A percentile compares a stretch with the other conserved stretches of the same genome.
Evolutionary conservation across 2,888 invertebrate species (phyloP).

Genomic region (Drosophila longiperda): DNA sequence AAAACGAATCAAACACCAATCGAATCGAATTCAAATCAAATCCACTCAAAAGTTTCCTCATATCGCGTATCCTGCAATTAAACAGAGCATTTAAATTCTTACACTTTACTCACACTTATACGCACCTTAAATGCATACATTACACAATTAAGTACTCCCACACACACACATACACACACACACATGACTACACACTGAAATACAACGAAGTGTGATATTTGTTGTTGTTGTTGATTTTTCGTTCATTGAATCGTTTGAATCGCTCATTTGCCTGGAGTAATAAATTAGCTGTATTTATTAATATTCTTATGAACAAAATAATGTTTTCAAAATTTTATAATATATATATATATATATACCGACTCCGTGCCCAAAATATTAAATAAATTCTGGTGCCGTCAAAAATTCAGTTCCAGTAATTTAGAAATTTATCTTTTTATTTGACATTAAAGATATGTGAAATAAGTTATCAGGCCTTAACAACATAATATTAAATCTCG

Average conservation of each 20-base stretch:
- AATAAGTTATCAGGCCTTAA: background rate
- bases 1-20: constrained; percentile 37
- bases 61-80: constrained; percentile 51
- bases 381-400: background rate
- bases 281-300: constrained; percentile 24
- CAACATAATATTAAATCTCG: background rate
- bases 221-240: constrained; percentile 64
- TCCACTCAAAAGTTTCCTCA: constrained; percentile 44
- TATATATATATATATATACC: too few relatives aligned
- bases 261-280: constrained; percentile 57
- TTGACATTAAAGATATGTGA: too few relatives aligned
- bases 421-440: background rate
- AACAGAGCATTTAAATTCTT: constrained; percentile 35
- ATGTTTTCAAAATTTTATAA: background rate
- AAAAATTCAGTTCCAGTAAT: background rate
- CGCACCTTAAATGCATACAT: constrained; percentile 20
- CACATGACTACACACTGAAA: constrained; percentile 13
- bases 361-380: background rate
- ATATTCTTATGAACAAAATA: background rate
- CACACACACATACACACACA: constrained; percentile 13
- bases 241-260: constrained; percentile 66
- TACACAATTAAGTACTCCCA: constrained; percentile 2
- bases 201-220: constrained; percentile 50
- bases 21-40: constrained; percentile 49
- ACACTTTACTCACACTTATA: constrained; percentile 38